Conservation (phyloP, 1,140 invertebrate genomes). For the Sitodiplosis mosellana region DNA sequence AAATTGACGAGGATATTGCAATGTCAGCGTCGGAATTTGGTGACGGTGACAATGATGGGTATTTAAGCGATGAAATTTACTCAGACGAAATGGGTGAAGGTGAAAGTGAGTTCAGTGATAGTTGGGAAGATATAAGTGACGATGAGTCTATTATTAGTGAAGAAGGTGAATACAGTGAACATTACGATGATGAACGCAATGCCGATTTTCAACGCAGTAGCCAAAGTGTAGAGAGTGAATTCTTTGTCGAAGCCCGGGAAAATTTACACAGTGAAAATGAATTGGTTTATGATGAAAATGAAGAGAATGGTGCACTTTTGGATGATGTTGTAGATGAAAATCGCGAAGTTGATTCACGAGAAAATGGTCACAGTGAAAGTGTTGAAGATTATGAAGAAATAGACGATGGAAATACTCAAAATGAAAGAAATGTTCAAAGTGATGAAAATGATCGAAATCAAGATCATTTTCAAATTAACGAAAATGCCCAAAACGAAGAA, state of each 20-base stretch:
- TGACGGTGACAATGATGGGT: constrained; percentile 28
- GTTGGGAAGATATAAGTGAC: constrained; percentile 21
- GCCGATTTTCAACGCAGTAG: constrained; percentile 11
- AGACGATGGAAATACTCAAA: too few relatives aligned
- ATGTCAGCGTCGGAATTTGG: constrained; percentile 26
- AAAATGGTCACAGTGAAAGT: too few relatives aligned
- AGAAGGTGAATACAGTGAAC: constrained; percentile 21
- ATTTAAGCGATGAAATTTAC: constrained; percentile 25
- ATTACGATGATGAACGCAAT: constrained; percentile 11
- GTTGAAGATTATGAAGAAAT: too few relatives aligned
- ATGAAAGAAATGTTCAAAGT: too few relatives aligned
- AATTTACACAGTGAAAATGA: not conserved
- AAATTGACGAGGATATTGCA: constrained; percentile 37
- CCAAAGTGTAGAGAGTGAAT: not conserved
- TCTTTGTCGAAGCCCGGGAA: not conserved
- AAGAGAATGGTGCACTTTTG: constrained; percentile 9
- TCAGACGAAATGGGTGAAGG: constrained; percentile 21
- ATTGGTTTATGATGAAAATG: constrained; percentile 8
- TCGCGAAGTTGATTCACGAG: too few relatives aligned
- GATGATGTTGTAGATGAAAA: constrained; percentile 25
- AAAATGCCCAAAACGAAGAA: too few relatives aligned
- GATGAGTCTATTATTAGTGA: constrained; percentile 12
- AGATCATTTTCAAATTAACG: too few relatives aligned
- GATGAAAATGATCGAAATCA: too few relatives aligned
- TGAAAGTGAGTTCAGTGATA: constrained; percentile 28